Conservation (phyloP, 2,888 invertebrate genomes). For the Euzetes globulus region DNA sequence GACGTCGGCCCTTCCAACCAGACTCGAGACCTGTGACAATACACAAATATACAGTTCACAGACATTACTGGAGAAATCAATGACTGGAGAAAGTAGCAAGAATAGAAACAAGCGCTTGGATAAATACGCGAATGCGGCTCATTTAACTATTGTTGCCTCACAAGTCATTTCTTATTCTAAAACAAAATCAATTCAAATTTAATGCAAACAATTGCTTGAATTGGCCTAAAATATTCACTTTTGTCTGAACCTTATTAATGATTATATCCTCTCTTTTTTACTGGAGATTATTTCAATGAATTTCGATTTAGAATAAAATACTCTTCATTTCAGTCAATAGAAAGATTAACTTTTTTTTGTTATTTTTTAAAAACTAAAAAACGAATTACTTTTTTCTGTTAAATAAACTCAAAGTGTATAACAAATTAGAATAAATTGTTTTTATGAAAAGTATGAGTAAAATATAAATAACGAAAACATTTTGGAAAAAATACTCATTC, state of each 20-base stretch:
- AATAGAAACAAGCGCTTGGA: not conserved
- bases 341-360: no score
- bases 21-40: conserved; percentile 65
- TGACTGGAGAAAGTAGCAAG: not conserved
- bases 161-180: not conserved
- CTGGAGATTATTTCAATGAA: not conserved
- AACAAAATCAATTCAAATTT: not conserved
- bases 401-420: no score
- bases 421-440: no score
- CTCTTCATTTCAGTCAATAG: no score
- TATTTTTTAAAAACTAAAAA: no score
- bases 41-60: conserved; percentile 42
- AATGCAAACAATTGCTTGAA: not conserved
- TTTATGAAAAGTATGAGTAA: no score
- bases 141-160: not conserved
- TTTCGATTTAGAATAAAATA: no score
- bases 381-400: no score
- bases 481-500: not conserved
- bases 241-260: not conserved
- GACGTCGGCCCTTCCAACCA: conserved; percentile 80
- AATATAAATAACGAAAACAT: no score
- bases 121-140: not conserved
- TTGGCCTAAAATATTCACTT: not conserved
- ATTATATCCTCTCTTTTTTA: not conserved
- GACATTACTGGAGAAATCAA: not conserved